These are phyloP conservation scores for Panopea generosa DNA, from an alignment of 2,888 invertebrate species.

Conservation along the genomic window DNA sequence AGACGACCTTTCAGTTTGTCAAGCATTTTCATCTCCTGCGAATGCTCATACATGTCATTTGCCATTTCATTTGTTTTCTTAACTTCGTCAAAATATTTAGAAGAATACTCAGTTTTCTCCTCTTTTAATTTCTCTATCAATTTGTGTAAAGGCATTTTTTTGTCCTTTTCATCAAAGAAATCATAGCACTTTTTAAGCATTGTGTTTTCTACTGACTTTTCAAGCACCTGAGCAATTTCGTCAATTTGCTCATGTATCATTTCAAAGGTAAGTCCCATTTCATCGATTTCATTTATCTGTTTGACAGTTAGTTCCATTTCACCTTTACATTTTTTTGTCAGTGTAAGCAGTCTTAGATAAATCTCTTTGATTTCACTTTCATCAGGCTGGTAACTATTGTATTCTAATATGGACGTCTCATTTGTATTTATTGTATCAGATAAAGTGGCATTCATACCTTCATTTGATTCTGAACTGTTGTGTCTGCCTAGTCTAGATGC, in stretches of 20 bases:
- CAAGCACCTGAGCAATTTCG: conserved; percentile 9
- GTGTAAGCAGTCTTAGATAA: neutral
- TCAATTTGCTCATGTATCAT: conserved; percentile 40
- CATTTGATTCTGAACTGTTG: neutral
- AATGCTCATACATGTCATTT: conserved; percentile 54
- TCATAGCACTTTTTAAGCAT: conserved; percentile 25
- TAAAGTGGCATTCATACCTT: conserved; percentile 12
- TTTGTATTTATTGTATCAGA: no score
- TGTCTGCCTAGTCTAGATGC: conserved; percentile 11
- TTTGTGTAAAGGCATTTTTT: conserved; percentile 38
- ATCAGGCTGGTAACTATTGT: conserved; percentile 24
- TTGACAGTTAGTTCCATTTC: neutral
- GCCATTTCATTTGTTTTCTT: conserved; percentile 58
- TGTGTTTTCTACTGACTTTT: conserved; percentile 1
- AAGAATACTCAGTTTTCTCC: conserved; percentile 32
- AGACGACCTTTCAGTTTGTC: conserved; percentile 41
- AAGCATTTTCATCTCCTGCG: conserved; percentile 54
- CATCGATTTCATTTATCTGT: neutral
- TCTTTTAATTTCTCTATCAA: conserved; percentile 43
- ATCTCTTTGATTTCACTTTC: conserved; percentile 1
- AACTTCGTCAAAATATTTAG: conserved; percentile 37
- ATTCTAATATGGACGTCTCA: no score
- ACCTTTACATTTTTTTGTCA: neutral
- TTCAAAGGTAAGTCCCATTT: conserved; percentile 22
- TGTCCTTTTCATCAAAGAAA: conserved; percentile 45